phyloP scores from a whole-genome alignment of 2,888 invertebrate species.

The Rosalia funebris region DNA sequence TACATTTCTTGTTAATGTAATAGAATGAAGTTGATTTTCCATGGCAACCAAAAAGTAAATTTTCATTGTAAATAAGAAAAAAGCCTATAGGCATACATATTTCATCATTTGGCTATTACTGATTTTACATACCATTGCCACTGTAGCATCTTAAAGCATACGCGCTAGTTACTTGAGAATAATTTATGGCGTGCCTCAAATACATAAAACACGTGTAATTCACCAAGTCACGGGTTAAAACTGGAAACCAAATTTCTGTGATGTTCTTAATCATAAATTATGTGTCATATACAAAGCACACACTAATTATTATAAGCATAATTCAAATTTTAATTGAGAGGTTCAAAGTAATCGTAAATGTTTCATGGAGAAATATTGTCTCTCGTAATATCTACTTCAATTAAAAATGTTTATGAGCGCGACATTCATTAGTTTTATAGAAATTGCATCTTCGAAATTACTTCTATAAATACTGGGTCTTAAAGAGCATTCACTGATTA shows the following conservation, averaged over 20 bases:
- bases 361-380: conserved; percentile 44
- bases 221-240: conserved; percentile 37
- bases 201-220: conserved; percentile 44
- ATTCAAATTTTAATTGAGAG: conserved; percentile 58
- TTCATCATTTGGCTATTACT: no score
- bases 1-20: no score
- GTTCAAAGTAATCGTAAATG: conserved; percentile 56
- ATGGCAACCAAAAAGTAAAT: no score
- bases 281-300: conserved; percentile 51
- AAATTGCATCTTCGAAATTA: conserved; percentile 6
- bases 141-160: no score
- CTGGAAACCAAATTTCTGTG: conserved; percentile 55
- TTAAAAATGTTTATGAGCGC: conserved; percentile 17
- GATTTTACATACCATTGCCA: no score
- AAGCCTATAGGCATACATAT: no score
- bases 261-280: conserved; percentile 59
- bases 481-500: no score
- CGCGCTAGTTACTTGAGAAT: conserved; percentile 4
- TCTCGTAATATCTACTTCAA: conserved; percentile 21
- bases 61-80: no score
- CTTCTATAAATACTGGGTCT: conserved; percentile 1
- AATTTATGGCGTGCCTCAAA: conserved; percentile 36
- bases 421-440: conserved; percentile 17
- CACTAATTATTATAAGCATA: conserved; percentile 59
- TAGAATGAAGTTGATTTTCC: no score